Conservation (phyloP, 2,113 vertebrate genomes). For the Hippocampus zosterae region DNA sequence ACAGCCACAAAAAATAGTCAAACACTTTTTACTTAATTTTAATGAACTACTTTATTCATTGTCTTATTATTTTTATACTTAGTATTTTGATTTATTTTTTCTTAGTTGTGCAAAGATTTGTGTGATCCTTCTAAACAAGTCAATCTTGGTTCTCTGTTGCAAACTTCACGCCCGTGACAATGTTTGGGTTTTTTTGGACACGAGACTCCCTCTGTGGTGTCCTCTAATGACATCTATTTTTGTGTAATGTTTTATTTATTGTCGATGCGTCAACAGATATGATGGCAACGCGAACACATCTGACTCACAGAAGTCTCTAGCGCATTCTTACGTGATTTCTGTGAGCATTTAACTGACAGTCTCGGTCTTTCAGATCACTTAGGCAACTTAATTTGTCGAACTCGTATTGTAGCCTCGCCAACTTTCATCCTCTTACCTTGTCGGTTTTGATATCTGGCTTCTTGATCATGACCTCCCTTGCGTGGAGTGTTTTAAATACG, state of each 20-base stretch:
- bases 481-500: conserved; percentile 2
- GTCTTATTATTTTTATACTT: too few species aligned
- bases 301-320: too few species aligned
- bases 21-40: too few species aligned
- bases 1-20: too few species aligned
- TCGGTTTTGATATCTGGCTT: background rate
- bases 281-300: background rate
- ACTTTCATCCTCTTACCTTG: background rate
- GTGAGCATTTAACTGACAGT: background rate
- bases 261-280: background rate
- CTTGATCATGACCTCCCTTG: background rate
- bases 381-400: background rate
- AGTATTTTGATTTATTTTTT: too few species aligned
- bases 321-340: background rate
- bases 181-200: background rate
- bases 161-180: background rate
- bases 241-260: background rate
- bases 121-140: too few species aligned
- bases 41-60: too few species aligned
- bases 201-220: background rate
- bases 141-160: too few species aligned
- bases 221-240: background rate
- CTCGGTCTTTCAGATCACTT: background rate
- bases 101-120: too few species aligned
- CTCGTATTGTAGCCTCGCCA: background rate